Conservation (phyloP, 2,113 vertebrate species). For the Cyphomyrus plagiostoma region DNA sequence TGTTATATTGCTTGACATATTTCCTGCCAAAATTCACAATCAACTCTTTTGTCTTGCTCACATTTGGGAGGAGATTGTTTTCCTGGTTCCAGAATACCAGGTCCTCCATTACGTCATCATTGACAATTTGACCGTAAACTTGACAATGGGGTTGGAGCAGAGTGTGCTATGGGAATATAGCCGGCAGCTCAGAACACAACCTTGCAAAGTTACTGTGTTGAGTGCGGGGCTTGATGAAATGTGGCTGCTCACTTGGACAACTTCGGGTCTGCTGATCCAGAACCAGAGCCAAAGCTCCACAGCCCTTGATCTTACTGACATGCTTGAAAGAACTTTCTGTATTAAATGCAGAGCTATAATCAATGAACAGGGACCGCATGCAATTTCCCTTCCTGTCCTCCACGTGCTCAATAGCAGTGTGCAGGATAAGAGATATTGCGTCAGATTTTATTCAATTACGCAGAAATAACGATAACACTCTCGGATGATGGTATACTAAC, state of each 20-base stretch:
- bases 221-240: background rate
- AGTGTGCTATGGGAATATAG: background rate
- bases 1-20: background rate
- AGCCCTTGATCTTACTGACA: background rate
- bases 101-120: background rate
- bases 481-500: background rate
- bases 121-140: background rate
- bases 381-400: background rate
- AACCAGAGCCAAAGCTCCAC: background rate
- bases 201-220: background rate
- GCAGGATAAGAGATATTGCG: background rate
- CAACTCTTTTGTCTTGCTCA: background rate
- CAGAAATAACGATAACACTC: background rate
- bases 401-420: background rate
- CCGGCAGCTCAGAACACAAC: background rate
- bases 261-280: background rate
- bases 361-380: background rate
- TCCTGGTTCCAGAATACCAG: background rate
- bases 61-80: background rate
- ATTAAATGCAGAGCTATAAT: background rate
- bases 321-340: background rate
- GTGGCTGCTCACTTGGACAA: background rate
- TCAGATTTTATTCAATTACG: background rate
- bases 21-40: background rate
- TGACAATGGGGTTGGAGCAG: background rate